A percentile compares a stretch with the other conserved stretches of the same genome.
Evolutionary conservation across 2,888 invertebrate species (phyloP).

Genomic region (Caenorhabditis auriculariae): DNA sequence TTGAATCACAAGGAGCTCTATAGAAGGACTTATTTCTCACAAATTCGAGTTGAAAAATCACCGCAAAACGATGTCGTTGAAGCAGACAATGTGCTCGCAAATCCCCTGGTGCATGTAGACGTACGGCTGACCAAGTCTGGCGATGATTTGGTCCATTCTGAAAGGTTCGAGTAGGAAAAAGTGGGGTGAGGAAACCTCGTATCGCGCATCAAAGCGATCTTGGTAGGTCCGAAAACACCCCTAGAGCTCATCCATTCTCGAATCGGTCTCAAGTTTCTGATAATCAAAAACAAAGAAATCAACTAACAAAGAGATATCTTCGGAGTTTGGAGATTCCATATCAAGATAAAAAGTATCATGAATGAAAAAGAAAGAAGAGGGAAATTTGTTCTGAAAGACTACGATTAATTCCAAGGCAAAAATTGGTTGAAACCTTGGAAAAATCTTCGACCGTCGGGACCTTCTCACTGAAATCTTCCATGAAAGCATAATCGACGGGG

Average conservation of each 20-base stretch:
- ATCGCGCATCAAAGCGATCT: conserved; percentile 62
- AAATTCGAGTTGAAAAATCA: no score
- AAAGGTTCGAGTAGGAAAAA: not conserved
- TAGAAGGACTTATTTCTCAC: no score
- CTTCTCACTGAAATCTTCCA: conserved; percentile 62
- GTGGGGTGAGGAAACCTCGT: conserved; percentile 22
- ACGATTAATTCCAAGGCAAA: not conserved
- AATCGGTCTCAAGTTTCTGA: conserved; percentile 65
- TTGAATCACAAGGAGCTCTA: no score
- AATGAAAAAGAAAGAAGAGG: conserved; percentile 78
- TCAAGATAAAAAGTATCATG: conserved; percentile 81
- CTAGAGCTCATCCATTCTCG: conserved; percentile 68
- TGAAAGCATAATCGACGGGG: conserved; percentile 71
- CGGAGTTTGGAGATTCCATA: conserved; percentile 49
- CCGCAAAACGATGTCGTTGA: conserved; percentile 74
- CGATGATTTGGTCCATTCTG: conserved; percentile 61
- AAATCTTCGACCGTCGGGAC: conserved; percentile 21
- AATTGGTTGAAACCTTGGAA: conserved; percentile 5
- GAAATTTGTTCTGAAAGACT: conserved; percentile 70
- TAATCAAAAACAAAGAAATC: not conserved
- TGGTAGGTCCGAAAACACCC: conserved; percentile 67
- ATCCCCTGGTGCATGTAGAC: conserved; percentile 86
- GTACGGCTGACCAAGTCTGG: conserved; percentile 75
- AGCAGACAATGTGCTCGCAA: conserved; percentile 85
- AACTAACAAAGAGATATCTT: conserved; percentile 13